Evolutionary conservation across 2,797 vertebrate genomes (phyloP).

Genomic region (Sardinella longiceps): DNA sequence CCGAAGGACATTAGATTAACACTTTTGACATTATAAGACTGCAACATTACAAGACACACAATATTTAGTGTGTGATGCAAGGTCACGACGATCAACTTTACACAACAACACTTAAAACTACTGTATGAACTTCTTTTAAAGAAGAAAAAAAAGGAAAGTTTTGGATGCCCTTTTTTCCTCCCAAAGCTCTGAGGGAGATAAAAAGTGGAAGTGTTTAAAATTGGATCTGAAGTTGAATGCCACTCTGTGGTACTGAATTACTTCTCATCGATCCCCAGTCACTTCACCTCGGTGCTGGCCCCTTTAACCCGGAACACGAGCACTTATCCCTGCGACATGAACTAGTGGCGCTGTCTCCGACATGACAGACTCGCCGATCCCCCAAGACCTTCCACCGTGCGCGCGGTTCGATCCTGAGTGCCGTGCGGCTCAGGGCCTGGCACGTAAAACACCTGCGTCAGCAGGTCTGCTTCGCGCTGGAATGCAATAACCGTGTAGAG

Average conservation of each 20-base stretch:
- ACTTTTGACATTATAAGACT: background rate
- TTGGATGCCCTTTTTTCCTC: background rate
- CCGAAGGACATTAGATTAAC: background rate
- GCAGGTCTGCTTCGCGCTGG: background rate
- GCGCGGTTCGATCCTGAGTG: background rate
- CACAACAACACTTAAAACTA: background rate
- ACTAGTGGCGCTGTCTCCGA: background rate
- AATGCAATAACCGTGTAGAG: background rate
- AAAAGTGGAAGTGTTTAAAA: conserved; percentile 27
- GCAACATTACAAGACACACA: too few species aligned
- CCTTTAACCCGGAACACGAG: conserved; percentile 7
- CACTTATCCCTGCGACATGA: background rate
- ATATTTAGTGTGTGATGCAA: background rate
- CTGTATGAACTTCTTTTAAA: background rate
- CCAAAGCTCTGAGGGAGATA: background rate
- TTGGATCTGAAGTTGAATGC: conserved; percentile 23
- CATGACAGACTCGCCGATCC: conserved; percentile 20
- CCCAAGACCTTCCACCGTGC: background rate
- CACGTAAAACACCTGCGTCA: background rate
- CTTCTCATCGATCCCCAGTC: background rate
- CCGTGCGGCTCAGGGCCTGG: background rate
- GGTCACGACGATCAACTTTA: background rate
- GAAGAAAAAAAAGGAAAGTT: background rate
- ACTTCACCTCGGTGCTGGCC: background rate
- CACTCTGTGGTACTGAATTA: background rate